phyloP scores from a whole-genome alignment of 2,113 vertebrate genomes.

The Acrocephalus kingi region DNA sequence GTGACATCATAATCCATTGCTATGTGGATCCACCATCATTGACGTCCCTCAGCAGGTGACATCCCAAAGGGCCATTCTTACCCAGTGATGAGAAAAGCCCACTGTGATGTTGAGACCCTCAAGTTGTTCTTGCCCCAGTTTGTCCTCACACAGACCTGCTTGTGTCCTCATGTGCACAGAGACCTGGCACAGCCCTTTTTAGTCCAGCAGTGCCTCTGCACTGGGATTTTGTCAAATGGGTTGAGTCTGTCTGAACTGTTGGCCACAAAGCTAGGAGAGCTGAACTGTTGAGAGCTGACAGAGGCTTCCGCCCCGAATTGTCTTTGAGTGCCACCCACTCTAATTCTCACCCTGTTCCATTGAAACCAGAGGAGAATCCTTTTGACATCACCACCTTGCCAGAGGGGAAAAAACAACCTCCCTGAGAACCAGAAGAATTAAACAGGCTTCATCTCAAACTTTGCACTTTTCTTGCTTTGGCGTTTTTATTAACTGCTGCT shows the following conservation, averaged over 20 bases:
- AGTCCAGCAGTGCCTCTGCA: not conserved
- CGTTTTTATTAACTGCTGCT: not conserved
- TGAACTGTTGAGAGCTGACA: not conserved
- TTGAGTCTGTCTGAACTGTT: not conserved
- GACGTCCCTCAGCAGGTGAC: not conserved
- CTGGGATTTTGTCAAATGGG: not conserved
- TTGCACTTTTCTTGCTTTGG: rapidly evolving
- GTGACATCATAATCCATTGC: not conserved
- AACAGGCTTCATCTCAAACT: not conserved
- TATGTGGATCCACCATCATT: not conserved
- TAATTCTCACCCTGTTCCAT: rapidly evolving
- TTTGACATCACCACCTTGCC: not conserved
- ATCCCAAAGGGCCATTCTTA: not conserved
- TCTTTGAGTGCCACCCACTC: not conserved
- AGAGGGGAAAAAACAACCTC: no score
- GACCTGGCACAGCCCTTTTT: not conserved
- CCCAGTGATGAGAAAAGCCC: not conserved
- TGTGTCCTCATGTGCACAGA: not conserved
- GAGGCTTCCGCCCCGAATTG: rapidly evolving
- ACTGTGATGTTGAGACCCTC: no score
- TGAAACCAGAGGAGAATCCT: not conserved
- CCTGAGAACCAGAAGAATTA: not conserved
- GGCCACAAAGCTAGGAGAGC: not conserved
- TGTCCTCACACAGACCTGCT: not conserved
- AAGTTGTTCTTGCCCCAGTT: rapidly evolving